Percentiles rank a stretch among this genome's conserved stretches.
These are phyloP conservation scores for Hylyphantes graminicola DNA, from an alignment of 1,140 invertebrate species.

Conservation along the genomic window DNA sequence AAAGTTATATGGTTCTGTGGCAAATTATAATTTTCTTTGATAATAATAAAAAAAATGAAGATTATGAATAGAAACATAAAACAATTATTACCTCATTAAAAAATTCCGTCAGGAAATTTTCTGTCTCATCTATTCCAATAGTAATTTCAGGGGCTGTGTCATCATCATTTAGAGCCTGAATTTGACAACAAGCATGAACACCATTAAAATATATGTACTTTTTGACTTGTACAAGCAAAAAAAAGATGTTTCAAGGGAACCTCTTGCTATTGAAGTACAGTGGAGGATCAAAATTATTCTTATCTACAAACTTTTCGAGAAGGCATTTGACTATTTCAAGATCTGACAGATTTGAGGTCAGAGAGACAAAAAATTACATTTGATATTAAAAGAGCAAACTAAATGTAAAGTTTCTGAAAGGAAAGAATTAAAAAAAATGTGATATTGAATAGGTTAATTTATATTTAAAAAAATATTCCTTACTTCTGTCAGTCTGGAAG, in stretches of 20 bases:
- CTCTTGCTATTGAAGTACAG: not conserved
- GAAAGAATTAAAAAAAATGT: too few relatives aligned
- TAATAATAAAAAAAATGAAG: not conserved
- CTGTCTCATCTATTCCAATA: constrained; percentile 86
- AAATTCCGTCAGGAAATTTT: constrained; percentile 97
- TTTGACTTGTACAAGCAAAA: not conserved
- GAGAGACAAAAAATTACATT: not conserved
- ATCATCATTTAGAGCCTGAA: constrained; percentile 73
- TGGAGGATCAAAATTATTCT: not conserved
- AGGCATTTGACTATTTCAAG: not conserved
- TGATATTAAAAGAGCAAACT: not conserved
- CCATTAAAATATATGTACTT: not conserved
- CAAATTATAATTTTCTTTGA: not conserved
- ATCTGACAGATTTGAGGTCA: not conserved
- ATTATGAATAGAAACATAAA: not conserved
- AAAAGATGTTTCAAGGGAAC: not conserved
- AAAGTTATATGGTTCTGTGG: not conserved
- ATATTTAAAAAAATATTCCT: not conserved
- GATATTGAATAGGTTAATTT: not conserved
- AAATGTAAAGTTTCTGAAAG: too few relatives aligned
- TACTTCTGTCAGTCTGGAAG: too few relatives aligned
- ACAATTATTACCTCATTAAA: constrained; percentile 86
- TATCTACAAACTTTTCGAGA: not conserved
- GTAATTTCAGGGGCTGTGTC: constrained; percentile 95
- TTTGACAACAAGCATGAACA: constrained; percentile 63